Evolutionary conservation across 2,797 vertebrate species (phyloP), one percentile per base, ranked within the genome.

Genomic region (Pristis pectinata): DNA sequence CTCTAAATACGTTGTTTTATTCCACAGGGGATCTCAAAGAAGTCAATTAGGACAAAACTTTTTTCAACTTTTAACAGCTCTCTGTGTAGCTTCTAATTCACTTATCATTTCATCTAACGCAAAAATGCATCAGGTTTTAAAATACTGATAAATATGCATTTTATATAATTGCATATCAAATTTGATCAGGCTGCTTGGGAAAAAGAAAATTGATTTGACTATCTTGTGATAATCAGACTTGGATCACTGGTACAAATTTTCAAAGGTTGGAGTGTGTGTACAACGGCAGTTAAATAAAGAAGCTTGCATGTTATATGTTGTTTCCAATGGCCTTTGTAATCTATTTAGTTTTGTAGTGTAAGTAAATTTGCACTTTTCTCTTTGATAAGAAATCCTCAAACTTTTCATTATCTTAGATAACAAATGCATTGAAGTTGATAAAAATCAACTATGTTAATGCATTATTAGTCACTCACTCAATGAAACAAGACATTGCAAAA

Each of bases 281-380:
- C 30, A 89, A 53, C 53, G 56, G 17, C 59, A 91, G 87, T 34
- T 24, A 91, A 83, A 64, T 67, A 61, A 91, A 87, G 24, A 64
- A 91, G 15, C 87, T 83, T 91, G 15, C 61, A 53, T 59, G 59
- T 91, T 15, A 64, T 34, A 22, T n/a, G 56, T 91, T 87, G 56
- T 59, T 91, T 91, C 13, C 56, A 89, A 34, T 34, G 85, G n/a
- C 56, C 56, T 91, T 91, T 64, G 30, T 91, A 64, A 91, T 67
- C n/a, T 91, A 91, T 64, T 91, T 91, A 34, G 59, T 67, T 91
- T 91, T 61, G 59, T 64, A 56, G 87, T 61, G 59, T 67, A 91
- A 64, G 59, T 67, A 91, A 61, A 61, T 91, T 64, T 64, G 34
- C 64, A 67, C 87, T 22, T 34, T 64, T 91, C 34, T 67, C 34